phyloP scores from a whole-genome alignment of 2,888 invertebrate genomes.

The Microctonus brassicae region DNA sequence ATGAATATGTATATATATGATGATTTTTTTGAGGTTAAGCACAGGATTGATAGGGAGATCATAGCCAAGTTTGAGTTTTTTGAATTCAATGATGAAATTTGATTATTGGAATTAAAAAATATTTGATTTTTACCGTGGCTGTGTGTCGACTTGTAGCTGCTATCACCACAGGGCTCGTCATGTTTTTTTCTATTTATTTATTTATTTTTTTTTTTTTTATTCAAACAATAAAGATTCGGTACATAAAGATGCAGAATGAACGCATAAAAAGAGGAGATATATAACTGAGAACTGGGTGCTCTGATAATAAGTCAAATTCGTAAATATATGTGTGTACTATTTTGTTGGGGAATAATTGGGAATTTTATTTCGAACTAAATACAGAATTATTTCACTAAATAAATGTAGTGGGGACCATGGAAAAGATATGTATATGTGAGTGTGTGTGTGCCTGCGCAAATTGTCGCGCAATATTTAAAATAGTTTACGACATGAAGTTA shows the following conservation, averaged over 20 bases:
- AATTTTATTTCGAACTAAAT: slow-evolving; percentile 30
- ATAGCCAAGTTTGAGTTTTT: not conserved
- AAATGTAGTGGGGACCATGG: not conserved
- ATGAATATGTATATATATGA: not conserved
- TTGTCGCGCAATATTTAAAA: too few relatives aligned
- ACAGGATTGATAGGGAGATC: not conserved
- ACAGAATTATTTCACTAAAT: slow-evolving; percentile 21
- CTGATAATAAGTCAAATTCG: slow-evolving; percentile 39
- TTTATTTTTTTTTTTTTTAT: slow-evolving; percentile 27
- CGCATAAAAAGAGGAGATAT: slow-evolving; percentile 1
- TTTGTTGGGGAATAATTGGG: slow-evolving; percentile 18
- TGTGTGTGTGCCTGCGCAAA: too few relatives aligned
- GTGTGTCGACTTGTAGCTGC: slow-evolving; percentile 88
- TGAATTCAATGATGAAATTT: not conserved
- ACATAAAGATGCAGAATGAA: not conserved
- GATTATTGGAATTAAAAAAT: not conserved
- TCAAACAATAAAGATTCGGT: not conserved
- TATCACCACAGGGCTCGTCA: slow-evolving; percentile 82
- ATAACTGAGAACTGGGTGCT: too few relatives aligned
- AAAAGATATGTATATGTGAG: too few relatives aligned
- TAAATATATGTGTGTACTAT: slow-evolving; percentile 31
- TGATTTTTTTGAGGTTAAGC: slow-evolving; percentile 16
- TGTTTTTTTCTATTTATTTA: slow-evolving; percentile 46
- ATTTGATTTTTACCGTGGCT: slow-evolving; percentile 79
- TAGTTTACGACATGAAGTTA: too few relatives aligned